Evolutionary conservation across 2,888 invertebrate genomes (phyloP).

Genomic region (Ditula angustiorana): DNA sequence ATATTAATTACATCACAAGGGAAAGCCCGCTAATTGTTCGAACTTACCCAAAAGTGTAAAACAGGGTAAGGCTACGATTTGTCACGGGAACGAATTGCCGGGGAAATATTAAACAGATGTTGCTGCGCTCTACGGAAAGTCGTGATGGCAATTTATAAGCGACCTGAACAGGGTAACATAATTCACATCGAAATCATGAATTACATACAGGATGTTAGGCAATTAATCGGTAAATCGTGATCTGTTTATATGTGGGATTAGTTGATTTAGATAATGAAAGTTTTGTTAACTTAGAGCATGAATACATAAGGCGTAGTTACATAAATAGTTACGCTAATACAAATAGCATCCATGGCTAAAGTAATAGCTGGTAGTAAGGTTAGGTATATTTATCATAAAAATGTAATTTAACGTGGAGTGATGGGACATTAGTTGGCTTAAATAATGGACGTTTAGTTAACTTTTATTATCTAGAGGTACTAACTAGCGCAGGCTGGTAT

Average conservation of each 20-base stretch:
- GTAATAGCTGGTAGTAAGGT: too few species aligned
- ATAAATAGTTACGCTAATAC: too few species aligned
- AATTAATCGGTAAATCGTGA: not conserved
- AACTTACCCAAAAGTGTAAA: conserved; percentile 27
- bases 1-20: not conserved
- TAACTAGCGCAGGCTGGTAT: too few species aligned
- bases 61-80: conserved; percentile 44
- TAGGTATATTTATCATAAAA: too few species aligned
- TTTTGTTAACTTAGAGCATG: too few species aligned
- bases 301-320: too few species aligned
- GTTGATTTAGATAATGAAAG: too few species aligned
- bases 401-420: too few species aligned
- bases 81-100: conserved; percentile 52
- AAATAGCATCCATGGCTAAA: too few species aligned
- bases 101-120: conserved; percentile 57
- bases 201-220: not conserved
- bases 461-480: too few species aligned
- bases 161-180: conserved; percentile 29
- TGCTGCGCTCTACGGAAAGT: conserved; percentile 41
- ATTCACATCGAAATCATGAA: not conserved
- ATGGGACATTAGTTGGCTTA: too few species aligned
- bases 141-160: conserved; percentile 53
- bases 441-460: too few species aligned
- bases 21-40: conserved; percentile 6
- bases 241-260: not conserved